phyloP scores from a whole-genome alignment of 2,888 invertebrate species.

The Dendrolimus pini region DNA sequence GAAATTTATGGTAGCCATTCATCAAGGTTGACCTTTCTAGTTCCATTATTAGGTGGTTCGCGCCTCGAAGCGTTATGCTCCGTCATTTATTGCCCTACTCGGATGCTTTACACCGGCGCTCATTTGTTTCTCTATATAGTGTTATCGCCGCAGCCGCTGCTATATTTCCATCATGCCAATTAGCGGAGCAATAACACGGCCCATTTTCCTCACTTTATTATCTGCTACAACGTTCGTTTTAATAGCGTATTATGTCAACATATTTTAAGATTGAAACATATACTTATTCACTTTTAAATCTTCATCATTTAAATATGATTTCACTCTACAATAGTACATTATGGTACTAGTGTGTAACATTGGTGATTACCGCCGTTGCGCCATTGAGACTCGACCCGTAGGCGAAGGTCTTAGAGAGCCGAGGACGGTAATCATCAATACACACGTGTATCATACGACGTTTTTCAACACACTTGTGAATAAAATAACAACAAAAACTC shows the following conservation, averaged over 20 bases:
- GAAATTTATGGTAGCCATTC: conserved; percentile 29
- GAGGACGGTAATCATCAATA: no score
- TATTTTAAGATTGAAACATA: not conserved
- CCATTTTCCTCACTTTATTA: conserved; percentile 18
- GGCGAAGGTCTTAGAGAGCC: no score
- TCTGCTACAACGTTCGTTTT: conserved; percentile 3
- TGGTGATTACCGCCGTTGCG: no score
- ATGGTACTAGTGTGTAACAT: no score
- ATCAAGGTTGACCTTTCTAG: conserved; percentile 33
- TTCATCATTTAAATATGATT: not conserved
- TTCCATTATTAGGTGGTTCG: conserved; percentile 35
- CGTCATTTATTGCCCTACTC: conserved; percentile 28
- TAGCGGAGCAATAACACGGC: conserved; percentile 10
- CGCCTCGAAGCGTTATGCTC: conserved; percentile 14
- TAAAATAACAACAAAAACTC: no score
- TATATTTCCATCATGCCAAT: conserved; percentile 22
- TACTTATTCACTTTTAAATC: not conserved
- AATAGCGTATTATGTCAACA: not conserved
- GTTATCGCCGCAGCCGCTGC: conserved; percentile 14
- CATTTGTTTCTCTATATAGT: conserved; percentile 37
- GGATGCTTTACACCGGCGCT: conserved; percentile 9
- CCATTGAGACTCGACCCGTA: no score
- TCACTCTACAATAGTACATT: no score
- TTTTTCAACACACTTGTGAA: no score
- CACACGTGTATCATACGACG: no score